These are phyloP conservation scores for Drosophila subobscura DNA, from an alignment of 1,140 invertebrate species.

Conservation along the genomic window DNA sequence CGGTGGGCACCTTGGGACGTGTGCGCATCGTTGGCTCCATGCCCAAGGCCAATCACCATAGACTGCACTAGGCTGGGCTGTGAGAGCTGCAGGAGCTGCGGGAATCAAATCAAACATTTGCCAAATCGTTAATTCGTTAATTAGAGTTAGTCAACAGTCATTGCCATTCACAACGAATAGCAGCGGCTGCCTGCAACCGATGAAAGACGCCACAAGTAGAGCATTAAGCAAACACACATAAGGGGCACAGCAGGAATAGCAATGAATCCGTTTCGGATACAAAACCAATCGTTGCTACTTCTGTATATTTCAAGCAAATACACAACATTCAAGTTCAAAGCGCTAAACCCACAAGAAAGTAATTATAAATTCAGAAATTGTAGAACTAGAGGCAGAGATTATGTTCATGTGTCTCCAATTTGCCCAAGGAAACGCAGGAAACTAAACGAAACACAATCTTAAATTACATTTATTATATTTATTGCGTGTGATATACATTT, in stretches of 20 bases:
- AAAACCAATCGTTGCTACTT: slow-evolving; percentile 11
- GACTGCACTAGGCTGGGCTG: slow-evolving; percentile 61
- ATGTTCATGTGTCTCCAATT: slow-evolving; percentile 29
- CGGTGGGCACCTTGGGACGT: slow-evolving; percentile 85
- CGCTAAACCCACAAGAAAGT: slow-evolving; percentile 10
- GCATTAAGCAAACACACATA: too few species aligned
- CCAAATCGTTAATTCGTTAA: slow-evolving; percentile 73
- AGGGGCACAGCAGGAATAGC: too few species aligned
- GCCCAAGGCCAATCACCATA: slow-evolving; percentile 86
- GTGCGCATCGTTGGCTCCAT: slow-evolving; percentile 92
- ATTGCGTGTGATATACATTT: slow-evolving; percentile 82
- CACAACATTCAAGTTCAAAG: slow-evolving; percentile 36
- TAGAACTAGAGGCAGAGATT: background rate
- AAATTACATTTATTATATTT: slow-evolving; percentile 71
- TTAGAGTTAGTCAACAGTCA: slow-evolving; percentile 68
- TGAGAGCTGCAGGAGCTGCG: slow-evolving; percentile 1
- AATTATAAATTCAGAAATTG: too few species aligned
- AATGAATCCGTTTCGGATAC: slow-evolving; percentile 21
- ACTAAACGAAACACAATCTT: slow-evolving; percentile 7
- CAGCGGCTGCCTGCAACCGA: slow-evolving; percentile 33
- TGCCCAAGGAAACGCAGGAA: slow-evolving; percentile 13
- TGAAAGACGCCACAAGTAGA: background rate
- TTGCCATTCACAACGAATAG: slow-evolving; percentile 79
- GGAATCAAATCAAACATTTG: slow-evolving; percentile 57
- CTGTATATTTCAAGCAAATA: slow-evolving; percentile 2